These are phyloP conservation scores for Aphaenogaster rudis DNA, from an alignment of 1,140 invertebrate species.

Conservation along the genomic window DNA sequence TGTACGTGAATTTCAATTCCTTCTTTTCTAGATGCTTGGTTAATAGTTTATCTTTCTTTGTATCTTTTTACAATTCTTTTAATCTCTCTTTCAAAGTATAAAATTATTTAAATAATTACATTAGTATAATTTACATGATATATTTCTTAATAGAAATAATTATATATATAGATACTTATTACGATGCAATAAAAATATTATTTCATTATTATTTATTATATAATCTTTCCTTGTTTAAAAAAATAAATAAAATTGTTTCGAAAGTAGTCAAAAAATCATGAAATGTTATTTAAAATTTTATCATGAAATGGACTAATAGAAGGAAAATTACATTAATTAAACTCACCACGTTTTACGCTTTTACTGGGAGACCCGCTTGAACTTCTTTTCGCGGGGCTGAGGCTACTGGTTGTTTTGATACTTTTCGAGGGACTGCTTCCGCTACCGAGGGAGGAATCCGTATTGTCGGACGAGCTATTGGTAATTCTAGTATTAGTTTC, in stretches of 20 bases:
- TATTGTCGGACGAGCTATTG: constrained; percentile 86
- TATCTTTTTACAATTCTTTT: background rate
- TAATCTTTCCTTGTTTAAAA: background rate
- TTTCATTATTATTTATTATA: constrained; percentile 4
- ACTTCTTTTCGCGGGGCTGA: constrained; percentile 94
- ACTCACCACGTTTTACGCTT: constrained; percentile 87
- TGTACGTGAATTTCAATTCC: background rate
- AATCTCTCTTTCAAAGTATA: background rate
- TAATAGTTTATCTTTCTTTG: background rate
- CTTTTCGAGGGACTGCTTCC: constrained; percentile 94
- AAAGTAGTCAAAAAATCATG: background rate
- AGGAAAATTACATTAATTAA: background rate
- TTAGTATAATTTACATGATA: background rate
- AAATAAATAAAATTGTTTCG: background rate
- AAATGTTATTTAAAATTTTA: constrained; percentile 19
- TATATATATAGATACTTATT: background rate
- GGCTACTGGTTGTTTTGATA: constrained; percentile 93
- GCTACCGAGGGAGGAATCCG: constrained; percentile 88
- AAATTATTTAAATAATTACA: constrained; percentile 12
- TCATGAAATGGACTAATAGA: background rate
- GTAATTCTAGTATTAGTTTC: constrained; percentile 87
- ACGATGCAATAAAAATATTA: background rate
- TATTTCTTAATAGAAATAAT: background rate
- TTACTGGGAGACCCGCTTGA: constrained; percentile 94
- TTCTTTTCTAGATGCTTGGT: background rate